A percentile compares a stretch with the other conserved stretches of the same genome.
Conservation (phyloP, 2,888 invertebrate genomes). For the Sceliomorpha sp. region DNA sequence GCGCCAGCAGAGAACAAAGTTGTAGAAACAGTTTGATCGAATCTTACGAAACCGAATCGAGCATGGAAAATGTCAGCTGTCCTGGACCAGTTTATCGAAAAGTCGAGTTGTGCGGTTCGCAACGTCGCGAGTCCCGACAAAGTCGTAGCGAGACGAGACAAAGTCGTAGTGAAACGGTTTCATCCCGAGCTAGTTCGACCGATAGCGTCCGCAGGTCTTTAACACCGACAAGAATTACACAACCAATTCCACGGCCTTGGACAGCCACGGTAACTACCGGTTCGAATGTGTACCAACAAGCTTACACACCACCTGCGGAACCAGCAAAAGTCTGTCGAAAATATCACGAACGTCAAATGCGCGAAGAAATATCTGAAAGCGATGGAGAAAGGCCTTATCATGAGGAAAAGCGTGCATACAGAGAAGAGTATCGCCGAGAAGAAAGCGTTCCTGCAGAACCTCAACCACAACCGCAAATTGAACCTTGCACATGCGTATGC, state of each 20-base stretch:
- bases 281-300: slow-evolving; percentile 69
- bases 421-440: slow-evolving; percentile 57
- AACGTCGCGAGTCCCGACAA: slow-evolving; percentile 30
- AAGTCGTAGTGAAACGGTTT: slow-evolving; percentile 63
- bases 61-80: slow-evolving; percentile 74
- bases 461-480: slow-evolving; percentile 30
- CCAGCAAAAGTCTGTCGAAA: slow-evolving; percentile 52
- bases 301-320: slow-evolving; percentile 61
- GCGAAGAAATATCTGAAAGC: slow-evolving; percentile 60
- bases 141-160: no score
- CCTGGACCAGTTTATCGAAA: slow-evolving; percentile 70
- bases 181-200: slow-evolving; percentile 69
- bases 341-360: slow-evolving; percentile 60
- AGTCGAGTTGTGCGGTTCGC: slow-evolving; percentile 66
- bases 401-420: slow-evolving; percentile 65
- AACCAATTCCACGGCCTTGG: slow-evolving; percentile 77
- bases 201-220: slow-evolving; percentile 74
- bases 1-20: slow-evolving; percentile 49
- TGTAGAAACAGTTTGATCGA: slow-evolving; percentile 57
- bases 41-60: slow-evolving; percentile 50
- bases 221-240: slow-evolving; percentile 76
- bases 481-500: slow-evolving; percentile 46
- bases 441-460: slow-evolving; percentile 50
- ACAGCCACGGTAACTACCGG: slow-evolving; percentile 73
- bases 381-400: slow-evolving; percentile 48